A percentile compares a stretch with the other conserved stretches of the same genome.
Evolutionary conservation across 2,113 vertebrate species (phyloP).

Genomic region (Taurulus bubalis): DNA sequence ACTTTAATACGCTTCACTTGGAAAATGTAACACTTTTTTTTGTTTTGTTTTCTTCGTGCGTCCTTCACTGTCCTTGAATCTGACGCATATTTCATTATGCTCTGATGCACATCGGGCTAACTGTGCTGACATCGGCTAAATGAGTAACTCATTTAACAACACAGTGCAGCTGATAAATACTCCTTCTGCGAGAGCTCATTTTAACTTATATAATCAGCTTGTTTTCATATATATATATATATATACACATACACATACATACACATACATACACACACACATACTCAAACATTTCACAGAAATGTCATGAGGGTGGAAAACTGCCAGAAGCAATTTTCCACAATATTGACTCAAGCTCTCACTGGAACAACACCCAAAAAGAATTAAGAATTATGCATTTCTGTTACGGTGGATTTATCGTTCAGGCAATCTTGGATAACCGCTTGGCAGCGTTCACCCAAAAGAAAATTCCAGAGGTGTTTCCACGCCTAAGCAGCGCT

Average conservation of each 20-base stretch:
- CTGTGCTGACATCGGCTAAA: neutral
- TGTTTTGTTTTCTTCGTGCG: no score
- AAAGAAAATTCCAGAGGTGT: constrained; percentile 58
- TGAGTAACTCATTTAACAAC: neutral
- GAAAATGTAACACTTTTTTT: no score
- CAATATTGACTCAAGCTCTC: constrained; percentile 35
- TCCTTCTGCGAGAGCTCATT: neutral
- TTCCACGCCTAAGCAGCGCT: constrained; percentile 59
- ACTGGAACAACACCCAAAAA: neutral
- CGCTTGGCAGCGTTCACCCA: constrained; percentile 49
- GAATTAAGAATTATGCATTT: constrained; percentile 7
- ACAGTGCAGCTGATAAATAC: neutral
- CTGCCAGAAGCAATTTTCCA: constrained; percentile 39
- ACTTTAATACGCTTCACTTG: neutral
- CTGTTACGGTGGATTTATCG: constrained; percentile 40
- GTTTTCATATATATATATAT: constrained; percentile 14
- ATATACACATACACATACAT: no score
- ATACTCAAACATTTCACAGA: constrained; percentile 8
- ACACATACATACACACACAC: no score
- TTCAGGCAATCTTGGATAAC: constrained; percentile 48
- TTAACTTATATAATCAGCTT: constrained; percentile 10
- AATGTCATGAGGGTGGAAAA: constrained; percentile 39
- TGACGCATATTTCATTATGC: neutral
- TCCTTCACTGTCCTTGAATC: neutral
- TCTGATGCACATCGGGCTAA: neutral